Conservation (phyloP, 2,888 invertebrate species). For the Papilio elwesi region DNA sequence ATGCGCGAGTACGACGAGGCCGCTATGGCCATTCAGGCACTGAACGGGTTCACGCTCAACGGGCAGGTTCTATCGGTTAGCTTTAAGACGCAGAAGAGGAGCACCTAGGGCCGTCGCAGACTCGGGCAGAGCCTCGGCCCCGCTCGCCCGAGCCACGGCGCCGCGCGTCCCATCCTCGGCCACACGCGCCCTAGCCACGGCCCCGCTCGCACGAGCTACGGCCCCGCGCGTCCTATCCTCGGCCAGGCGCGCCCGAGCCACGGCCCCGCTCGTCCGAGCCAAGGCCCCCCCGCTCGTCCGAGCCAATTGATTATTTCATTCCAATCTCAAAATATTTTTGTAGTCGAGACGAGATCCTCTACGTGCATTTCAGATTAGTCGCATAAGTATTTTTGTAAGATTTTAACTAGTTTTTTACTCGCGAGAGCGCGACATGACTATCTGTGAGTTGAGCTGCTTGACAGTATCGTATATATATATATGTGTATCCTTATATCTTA, state of each 20-base stretch:
- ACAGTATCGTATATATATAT: conserved; percentile 82
- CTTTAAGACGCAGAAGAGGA: conserved; percentile 84
- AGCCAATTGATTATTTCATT: conserved; percentile 81
- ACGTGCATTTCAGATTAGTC: conserved; percentile 83
- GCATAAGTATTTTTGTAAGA: conserved; percentile 84
- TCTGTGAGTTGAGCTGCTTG: conserved; percentile 81
- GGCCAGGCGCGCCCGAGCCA: too few relatives aligned
- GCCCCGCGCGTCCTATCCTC: too few relatives aligned
- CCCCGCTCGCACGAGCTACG: too few relatives aligned
- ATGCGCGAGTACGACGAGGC: conserved; percentile 84
- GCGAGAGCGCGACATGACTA: conserved; percentile 82
- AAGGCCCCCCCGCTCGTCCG: conserved; percentile 53
- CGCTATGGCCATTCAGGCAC: conserved; percentile 81
- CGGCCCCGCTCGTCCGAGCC: too few relatives aligned
- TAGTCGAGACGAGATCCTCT: conserved; percentile 82
- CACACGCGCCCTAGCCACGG: too few relatives aligned
- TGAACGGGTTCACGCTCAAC: conserved; percentile 83
- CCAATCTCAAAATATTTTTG: conserved; percentile 84
- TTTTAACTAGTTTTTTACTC: conserved; percentile 81
- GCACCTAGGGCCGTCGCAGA: conserved; percentile 59
- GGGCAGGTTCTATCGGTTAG: conserved; percentile 84
- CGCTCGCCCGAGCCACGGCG: conserved; percentile 63
- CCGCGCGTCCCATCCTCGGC: too few relatives aligned
- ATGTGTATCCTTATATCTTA: conserved; percentile 68
- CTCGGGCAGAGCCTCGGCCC: background rate